Evolutionary conservation across 2,797 vertebrate species (phyloP).

Genomic region (Acanthurus tractus): DNA sequence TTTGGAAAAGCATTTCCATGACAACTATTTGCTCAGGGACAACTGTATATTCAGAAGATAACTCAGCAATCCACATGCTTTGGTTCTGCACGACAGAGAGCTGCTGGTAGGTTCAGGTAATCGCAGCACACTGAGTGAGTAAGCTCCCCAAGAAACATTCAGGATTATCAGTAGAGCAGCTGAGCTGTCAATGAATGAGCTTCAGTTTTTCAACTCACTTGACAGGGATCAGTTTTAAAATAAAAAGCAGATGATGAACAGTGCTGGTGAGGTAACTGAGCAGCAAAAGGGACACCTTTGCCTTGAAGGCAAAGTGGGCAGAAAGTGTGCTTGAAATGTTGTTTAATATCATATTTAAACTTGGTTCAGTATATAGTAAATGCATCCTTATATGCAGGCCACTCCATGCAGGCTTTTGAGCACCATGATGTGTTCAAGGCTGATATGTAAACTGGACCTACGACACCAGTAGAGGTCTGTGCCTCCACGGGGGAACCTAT

Average conservation of each 20-base stretch:
- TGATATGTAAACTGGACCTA: slow-evolving; percentile 41
- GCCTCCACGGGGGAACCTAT: slow-evolving; percentile 44
- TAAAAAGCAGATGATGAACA: neutral
- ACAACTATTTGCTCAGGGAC: slow-evolving; percentile 72
- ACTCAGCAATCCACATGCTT: slow-evolving; percentile 65
- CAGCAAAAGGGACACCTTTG: neutral
- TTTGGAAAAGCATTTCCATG: slow-evolving; percentile 76
- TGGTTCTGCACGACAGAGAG: slow-evolving; percentile 55
- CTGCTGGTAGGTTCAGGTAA: slow-evolving; percentile 34
- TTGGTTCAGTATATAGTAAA: neutral
- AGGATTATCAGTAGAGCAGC: slow-evolving; percentile 45
- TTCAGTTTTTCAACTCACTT: slow-evolving; percentile 40
- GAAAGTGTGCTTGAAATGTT: neutral
- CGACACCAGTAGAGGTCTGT: slow-evolving; percentile 36
- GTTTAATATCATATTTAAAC: slow-evolving; percentile 6
- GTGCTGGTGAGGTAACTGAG: neutral
- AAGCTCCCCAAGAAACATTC: slow-evolving; percentile 34
- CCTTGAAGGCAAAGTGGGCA: slow-evolving; percentile 15
- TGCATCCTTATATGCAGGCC: slow-evolving; percentile 14
- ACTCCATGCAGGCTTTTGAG: neutral
- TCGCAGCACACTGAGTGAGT: neutral
- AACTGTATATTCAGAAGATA: slow-evolving; percentile 65
- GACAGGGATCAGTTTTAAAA: neutral
- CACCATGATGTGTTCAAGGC: neutral
- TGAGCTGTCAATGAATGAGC: slow-evolving; percentile 33